Base-by-base conservation (phyloP, 2,113 vertebrate genomes). In the Propithecus coquereli region DNA sequence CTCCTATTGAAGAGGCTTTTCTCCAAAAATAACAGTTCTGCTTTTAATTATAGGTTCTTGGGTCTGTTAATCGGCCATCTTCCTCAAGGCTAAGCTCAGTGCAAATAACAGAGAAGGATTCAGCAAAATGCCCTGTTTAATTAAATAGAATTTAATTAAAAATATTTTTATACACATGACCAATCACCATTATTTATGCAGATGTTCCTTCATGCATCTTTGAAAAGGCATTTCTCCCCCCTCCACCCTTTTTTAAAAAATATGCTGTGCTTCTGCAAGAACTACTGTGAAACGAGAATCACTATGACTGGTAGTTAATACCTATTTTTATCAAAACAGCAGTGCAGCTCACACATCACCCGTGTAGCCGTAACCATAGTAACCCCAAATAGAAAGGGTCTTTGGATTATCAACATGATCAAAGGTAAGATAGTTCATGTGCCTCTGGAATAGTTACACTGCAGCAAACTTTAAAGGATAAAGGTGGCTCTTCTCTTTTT, bases 281-380 rank as follows among this genome's bases (percentile, higher is more conserved):
- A 73, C 82, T 76, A 22, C 95, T 65, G 59, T 71, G 85, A 96
- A 97, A 96, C 52, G 94, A 94, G 96, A 96, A 92, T 66, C 87
- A 45, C 73, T 88, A 37, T 82, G 98, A 71, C 93, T 97, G 79
- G 90, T 96, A 96, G 97, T 97, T 98, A 98, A 98, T 98, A 98
- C 80, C 97, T 97, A 96, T 97, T 98, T 98, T 98, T 97, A 98
- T 98, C 98, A 97, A 98, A 97, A 93, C 94, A 98, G 94, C 95
- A 96, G 93, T 70, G 83, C 88, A 90, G 96, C 83, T 96, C 92
- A 86, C 91, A 94, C 95, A 98, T 94, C 95, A 96, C 87, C 93
- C 66, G 30, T 96, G 98, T 95, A 91, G 95, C 90, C 30, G 98
- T 99, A 98, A 98, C 98, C 98, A 98, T 98, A 97, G 98, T 95